These are phyloP conservation scores for Eueides isabella DNA, from an alignment of 1,140 invertebrate species.

Conservation along the genomic window DNA sequence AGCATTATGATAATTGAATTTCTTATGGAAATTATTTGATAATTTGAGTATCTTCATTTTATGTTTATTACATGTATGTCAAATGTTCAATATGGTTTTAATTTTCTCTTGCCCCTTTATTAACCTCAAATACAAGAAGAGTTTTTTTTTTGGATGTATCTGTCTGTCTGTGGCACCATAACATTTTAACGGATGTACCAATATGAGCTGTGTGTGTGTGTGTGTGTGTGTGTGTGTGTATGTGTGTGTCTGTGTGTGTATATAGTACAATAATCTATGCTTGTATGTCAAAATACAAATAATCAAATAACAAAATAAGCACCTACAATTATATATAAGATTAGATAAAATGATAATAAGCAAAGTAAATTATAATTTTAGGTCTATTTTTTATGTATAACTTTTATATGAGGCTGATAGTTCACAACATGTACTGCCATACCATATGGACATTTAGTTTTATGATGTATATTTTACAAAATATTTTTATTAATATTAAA, in stretches of 20 bases:
- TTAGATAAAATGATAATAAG: not conserved
- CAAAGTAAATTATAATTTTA: not conserved
- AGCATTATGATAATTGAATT: not conserved
- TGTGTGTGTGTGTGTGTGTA: no score
- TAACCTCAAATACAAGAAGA: no score
- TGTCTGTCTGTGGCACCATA: no score
- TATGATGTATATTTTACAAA: not conserved
- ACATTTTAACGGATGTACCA: no score
- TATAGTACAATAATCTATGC: no score
- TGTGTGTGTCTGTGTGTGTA: no score
- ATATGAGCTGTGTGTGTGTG: no score
- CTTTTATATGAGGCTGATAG: not conserved
- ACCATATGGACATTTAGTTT: conserved; percentile 11
- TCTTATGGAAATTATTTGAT: not conserved
- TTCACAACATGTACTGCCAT: not conserved
- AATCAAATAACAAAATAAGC: not conserved
- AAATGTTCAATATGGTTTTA: no score
- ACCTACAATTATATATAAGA: not conserved
- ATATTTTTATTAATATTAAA: not conserved
- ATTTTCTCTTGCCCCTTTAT: no score
- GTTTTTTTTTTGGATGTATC: no score
- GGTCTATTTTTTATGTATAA: not conserved
- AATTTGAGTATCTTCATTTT: not conserved
- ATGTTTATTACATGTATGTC: no score
- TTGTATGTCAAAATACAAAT: not conserved